Evolutionary conservation across 1,140 invertebrate genomes (phyloP).

Genomic region (Drosophila rhopaloa): DNA sequence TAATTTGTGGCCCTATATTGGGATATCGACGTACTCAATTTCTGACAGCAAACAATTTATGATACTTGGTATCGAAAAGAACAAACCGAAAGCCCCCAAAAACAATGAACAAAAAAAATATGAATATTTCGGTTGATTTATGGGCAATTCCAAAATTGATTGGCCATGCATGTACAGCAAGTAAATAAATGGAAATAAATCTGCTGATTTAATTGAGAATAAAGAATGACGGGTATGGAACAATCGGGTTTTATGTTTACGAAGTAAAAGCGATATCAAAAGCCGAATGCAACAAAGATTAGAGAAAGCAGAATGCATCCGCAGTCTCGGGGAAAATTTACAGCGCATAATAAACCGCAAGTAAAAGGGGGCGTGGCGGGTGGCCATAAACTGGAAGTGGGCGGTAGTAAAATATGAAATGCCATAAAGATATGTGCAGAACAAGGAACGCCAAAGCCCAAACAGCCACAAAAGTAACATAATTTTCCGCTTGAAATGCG

Average conservation of each 20-base stretch:
- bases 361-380: conserved; percentile 3
- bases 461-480: conserved; percentile 67
- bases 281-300: conserved; percentile 41
- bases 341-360: conserved; percentile 36
- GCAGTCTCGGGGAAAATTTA: conserved; percentile 20
- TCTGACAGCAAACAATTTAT: conserved; percentile 23
- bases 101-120: conserved; percentile 12
- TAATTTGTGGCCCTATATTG: not conserved
- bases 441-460: conserved; percentile 14
- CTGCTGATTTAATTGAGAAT: conserved; percentile 40
- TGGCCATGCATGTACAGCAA: conserved; percentile 9
- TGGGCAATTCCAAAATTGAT: conserved; percentile 34
- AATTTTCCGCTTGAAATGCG: conserved; percentile 68
- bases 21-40: conserved; percentile 13
- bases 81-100: conserved; percentile 22
- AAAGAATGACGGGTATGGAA: conserved; percentile 4
- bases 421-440: conserved; percentile 59
- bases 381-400: conserved; percentile 15
- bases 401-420: conserved; percentile 62
- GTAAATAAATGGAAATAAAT: conserved; percentile 32
- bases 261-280: not conserved
- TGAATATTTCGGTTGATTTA: conserved; percentile 28
- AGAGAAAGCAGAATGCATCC: conserved; percentile 15
- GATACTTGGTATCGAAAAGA: conserved; percentile 3
- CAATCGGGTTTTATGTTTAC: conserved; percentile 18